phyloP scores from a whole-genome alignment of 37 sponge, comb jelly and placozoan species.

The Spongilla lacustris region DNA sequence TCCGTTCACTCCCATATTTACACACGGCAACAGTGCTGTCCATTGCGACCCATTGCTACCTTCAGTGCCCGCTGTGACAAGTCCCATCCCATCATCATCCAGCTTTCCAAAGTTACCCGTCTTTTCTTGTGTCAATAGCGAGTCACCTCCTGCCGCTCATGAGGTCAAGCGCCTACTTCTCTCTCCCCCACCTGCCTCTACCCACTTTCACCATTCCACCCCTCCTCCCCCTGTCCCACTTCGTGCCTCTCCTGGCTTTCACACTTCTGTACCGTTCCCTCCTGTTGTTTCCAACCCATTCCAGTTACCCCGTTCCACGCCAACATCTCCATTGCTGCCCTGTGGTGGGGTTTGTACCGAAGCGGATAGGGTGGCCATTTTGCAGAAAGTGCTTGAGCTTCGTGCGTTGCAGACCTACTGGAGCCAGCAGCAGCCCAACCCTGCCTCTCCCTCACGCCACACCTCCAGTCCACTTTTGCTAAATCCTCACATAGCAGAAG shows the following conservation, averaged over 20 bases:
- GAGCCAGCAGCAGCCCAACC: background rate
- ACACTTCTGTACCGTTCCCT: background rate
- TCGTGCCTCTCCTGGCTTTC: background rate
- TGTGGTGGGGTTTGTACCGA: background rate
- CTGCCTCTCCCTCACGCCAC: background rate
- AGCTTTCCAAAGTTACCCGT: background rate
- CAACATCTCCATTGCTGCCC: background rate
- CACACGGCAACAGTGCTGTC: background rate
- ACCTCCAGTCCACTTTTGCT: background rate
- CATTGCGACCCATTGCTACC: background rate
- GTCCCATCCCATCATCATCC: background rate
- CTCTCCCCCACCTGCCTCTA: background rate
- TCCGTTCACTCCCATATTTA: background rate
- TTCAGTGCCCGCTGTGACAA: background rate
- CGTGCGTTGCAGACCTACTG: background rate
- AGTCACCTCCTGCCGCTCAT: background rate
- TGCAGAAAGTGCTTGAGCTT: background rate
- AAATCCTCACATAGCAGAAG: background rate
- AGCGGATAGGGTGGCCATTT: background rate
- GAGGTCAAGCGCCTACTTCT: background rate
- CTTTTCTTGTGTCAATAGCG: background rate
- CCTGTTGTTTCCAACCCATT: background rate
- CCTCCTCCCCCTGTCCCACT: background rate
- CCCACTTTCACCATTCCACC: background rate
- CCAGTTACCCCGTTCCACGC: background rate